Evolutionary conservation across 2,113 vertebrate genomes (phyloP).

Genomic region (Nyctereutes procyonoides): DNA sequence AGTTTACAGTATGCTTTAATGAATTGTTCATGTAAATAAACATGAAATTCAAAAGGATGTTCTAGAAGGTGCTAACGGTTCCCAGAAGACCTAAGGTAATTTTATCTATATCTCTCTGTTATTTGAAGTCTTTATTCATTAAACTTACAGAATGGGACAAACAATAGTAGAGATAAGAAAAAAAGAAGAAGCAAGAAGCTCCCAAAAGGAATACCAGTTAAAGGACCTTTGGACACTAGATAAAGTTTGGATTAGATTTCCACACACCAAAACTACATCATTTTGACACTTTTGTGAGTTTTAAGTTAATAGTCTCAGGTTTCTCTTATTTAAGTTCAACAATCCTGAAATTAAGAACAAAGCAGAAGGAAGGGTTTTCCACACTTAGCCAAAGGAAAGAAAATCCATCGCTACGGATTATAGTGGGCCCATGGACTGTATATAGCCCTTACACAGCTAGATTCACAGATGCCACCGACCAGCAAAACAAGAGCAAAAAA

Average conservation of each 20-base stretch:
- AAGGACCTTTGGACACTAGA: not conserved
- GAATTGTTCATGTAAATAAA: not conserved
- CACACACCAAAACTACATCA: not conserved
- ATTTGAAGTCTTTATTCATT: not conserved
- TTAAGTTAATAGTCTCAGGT: not conserved
- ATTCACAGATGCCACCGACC: not conserved
- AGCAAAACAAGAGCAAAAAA: not conserved
- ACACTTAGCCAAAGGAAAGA: not conserved
- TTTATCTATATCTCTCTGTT: not conserved
- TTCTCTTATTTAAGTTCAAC: conserved; percentile 17
- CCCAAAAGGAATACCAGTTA: not conserved
- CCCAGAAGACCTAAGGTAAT: not conserved
- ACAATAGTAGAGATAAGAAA: not conserved
- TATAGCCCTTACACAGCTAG: not conserved
- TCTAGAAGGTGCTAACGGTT: not conserved
- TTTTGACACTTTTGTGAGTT: not conserved
- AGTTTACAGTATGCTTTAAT: not conserved
- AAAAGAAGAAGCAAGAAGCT: not conserved
- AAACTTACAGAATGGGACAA: not conserved
- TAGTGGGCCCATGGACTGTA: not conserved
- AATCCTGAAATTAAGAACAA: conserved; percentile 9
- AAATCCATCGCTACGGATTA: not conserved
- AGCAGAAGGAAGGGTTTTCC: not conserved
- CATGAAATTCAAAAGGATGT: conserved; percentile 37
- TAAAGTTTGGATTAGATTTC: not conserved